Conservation (phyloP, 2,888 invertebrate species). For the Nemotelus pantherinus region DNA sequence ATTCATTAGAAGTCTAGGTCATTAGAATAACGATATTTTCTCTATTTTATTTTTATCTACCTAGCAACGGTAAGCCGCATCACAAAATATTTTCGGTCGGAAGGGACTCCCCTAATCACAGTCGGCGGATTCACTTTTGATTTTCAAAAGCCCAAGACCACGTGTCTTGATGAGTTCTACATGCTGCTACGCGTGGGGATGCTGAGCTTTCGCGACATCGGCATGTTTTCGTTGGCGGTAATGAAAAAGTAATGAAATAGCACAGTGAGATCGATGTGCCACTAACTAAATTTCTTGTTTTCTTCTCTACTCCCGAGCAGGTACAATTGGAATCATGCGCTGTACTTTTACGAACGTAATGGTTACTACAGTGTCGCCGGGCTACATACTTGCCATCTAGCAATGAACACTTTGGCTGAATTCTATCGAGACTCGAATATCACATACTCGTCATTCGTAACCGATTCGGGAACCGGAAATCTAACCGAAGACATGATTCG, state of each 20-base stretch:
- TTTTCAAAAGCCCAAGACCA: constrained; percentile 76
- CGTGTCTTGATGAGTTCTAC: constrained; percentile 79
- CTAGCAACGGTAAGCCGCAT: constrained; percentile 83
- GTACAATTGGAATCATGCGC: constrained; percentile 76
- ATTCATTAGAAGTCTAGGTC: too few species aligned
- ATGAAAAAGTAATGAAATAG: constrained; percentile 71
- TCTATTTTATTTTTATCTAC: too few species aligned
- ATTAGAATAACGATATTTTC: too few species aligned
- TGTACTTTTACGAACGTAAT: constrained; percentile 79
- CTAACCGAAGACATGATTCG: constrained; percentile 72
- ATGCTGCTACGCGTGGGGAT: constrained; percentile 80
- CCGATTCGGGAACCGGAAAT: constrained; percentile 66
- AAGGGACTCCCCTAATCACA: constrained; percentile 80
- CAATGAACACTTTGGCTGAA: constrained; percentile 78
- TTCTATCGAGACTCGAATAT: constrained; percentile 64
- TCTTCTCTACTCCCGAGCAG: constrained; percentile 63
- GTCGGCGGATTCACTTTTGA: constrained; percentile 84
- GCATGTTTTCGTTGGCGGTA: constrained; percentile 75
- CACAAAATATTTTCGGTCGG: constrained; percentile 78
- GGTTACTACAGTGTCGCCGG: constrained; percentile 76
- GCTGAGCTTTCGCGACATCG: constrained; percentile 77
- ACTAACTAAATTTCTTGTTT: not conserved
- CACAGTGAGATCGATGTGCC: too few species aligned
- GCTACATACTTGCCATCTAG: constrained; percentile 77
- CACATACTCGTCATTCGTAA: constrained; percentile 61